These are phyloP conservation scores for Metaphire vulgaris DNA, from an alignment of 1,140 invertebrate species.

Conservation along the genomic window DNA sequence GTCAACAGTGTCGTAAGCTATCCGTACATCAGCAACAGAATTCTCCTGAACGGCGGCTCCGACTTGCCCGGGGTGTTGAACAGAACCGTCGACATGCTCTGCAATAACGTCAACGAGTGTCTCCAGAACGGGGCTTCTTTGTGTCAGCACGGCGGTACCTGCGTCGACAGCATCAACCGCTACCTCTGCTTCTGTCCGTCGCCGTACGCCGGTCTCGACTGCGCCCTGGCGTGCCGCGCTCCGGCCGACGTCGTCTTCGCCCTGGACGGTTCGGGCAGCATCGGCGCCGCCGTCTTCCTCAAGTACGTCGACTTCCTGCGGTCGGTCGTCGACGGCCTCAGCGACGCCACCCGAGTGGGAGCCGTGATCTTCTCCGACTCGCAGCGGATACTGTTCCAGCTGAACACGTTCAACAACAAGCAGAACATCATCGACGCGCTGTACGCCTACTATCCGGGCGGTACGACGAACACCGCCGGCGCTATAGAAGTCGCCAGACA, in stretches of 20 bases:
- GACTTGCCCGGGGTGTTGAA: neutral
- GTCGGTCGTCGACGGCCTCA: neutral
- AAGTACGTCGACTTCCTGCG: constrained; percentile 6
- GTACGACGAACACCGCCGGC: constrained; percentile 22
- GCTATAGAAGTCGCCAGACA: constrained; percentile 16
- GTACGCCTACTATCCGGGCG: constrained; percentile 20
- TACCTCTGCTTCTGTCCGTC: constrained; percentile 18
- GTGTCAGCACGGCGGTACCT: constrained; percentile 24
- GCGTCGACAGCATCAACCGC: constrained; percentile 19
- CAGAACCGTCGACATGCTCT: neutral
- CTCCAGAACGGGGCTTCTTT: neutral
- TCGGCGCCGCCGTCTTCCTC: constrained; percentile 7
- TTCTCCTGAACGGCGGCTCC: neutral
- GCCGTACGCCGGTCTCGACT: constrained; percentile 23
- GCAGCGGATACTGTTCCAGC: constrained; percentile 39
- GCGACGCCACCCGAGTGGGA: constrained; percentile 26
- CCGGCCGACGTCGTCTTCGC: constrained; percentile 25
- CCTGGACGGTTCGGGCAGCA: constrained; percentile 29
- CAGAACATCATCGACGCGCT: constrained; percentile 34
- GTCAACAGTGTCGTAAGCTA: neutral
- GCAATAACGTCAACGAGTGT: neutral
- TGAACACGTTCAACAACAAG: constrained; percentile 40
- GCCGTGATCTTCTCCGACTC: constrained; percentile 39
- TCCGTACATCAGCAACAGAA: neutral
- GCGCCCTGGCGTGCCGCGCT: constrained; percentile 2